These are phyloP conservation scores for Chrysogorgia sp. DNA, from an alignment of 92 coral and sea anemone species.

Conservation along the genomic window DNA sequence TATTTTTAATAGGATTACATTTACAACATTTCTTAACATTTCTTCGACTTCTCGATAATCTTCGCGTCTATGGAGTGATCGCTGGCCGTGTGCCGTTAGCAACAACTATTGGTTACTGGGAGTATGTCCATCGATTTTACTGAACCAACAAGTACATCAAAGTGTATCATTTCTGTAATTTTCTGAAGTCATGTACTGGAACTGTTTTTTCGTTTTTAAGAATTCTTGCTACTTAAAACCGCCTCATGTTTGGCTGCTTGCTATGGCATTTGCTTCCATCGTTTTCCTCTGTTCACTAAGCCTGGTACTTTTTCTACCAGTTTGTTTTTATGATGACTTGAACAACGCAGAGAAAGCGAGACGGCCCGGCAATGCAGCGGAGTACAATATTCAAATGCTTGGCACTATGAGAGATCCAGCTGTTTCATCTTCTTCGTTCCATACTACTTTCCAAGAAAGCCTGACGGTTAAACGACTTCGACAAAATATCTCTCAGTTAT, in stretches of 20 bases:
- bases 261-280: conserved; percentile 1
- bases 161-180: too few relatives aligned
- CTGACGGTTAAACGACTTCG: background rate
- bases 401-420: background rate
- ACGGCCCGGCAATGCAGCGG: background rate
- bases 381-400: background rate
- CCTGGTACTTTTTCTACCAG: conserved; percentile 9
- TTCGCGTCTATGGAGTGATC: too few relatives aligned
- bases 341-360: background rate
- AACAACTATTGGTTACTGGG: too few relatives aligned
- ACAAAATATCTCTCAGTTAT: background rate
- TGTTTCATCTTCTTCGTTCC: background rate
- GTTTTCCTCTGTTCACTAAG: conserved; percentile 4
- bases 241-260: conserved; percentile 1
- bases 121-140: too few relatives aligned
- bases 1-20: too few relatives aligned
- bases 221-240: conserved; percentile 5
- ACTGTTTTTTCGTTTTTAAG: conserved; percentile 34
- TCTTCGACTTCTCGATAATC: too few relatives aligned
- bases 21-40: too few relatives aligned
- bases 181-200: conserved; percentile 37
- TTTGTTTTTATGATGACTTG: conserved; percentile 1
- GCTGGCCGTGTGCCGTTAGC: too few relatives aligned
- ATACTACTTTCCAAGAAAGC: background rate
- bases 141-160: too few relatives aligned